phyloP scores from a whole-genome alignment of 2,888 invertebrate genomes.

The Pasiphila rectangulata region DNA sequence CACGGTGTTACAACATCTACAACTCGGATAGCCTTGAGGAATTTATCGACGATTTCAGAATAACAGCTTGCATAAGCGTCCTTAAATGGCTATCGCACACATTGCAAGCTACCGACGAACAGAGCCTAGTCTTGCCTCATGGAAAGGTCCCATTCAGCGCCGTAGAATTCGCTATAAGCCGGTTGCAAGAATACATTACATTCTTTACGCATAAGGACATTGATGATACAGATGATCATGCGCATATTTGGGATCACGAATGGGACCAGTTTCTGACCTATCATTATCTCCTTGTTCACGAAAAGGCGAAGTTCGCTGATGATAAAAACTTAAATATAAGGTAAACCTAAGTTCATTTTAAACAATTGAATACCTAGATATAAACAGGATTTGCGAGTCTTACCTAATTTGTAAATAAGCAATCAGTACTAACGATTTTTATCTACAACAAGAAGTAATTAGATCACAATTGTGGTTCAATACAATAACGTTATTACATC shows the following conservation, averaged over 20 bases:
- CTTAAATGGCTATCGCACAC: slow-evolving; percentile 88
- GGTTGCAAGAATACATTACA: slow-evolving; percentile 89
- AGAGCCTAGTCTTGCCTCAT: slow-evolving; percentile 74
- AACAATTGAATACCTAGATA: too few species aligned
- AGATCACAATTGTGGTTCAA: slow-evolving; percentile 34
- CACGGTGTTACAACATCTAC: slow-evolving; percentile 92
- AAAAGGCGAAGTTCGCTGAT: slow-evolving; percentile 77
- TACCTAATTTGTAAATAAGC: slow-evolving; percentile 35
- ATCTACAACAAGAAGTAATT: slow-evolving; percentile 5
- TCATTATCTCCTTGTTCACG: slow-evolving; percentile 84
- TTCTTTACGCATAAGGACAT: slow-evolving; percentile 87
- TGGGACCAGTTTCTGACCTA: slow-evolving; percentile 93
- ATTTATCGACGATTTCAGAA: slow-evolving; percentile 93
- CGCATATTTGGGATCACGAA: slow-evolving; percentile 89
- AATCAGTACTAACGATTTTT: slow-evolving; percentile 18
- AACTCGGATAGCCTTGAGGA: slow-evolving; percentile 90
- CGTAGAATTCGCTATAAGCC: slow-evolving; percentile 90
- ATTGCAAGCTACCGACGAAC: slow-evolving; percentile 78
- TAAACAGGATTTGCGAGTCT: too few species aligned
- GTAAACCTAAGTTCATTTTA: too few species aligned
- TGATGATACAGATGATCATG: slow-evolving; percentile 85
- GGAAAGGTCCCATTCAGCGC: slow-evolving; percentile 88
- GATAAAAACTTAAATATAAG: slow-evolving; percentile 61
- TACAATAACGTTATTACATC: slow-evolving; percentile 28
- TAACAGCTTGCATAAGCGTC: slow-evolving; percentile 92